Conservation (phyloP, 2,113 vertebrate genomes). For the Tragulus kanchil region DNA sequence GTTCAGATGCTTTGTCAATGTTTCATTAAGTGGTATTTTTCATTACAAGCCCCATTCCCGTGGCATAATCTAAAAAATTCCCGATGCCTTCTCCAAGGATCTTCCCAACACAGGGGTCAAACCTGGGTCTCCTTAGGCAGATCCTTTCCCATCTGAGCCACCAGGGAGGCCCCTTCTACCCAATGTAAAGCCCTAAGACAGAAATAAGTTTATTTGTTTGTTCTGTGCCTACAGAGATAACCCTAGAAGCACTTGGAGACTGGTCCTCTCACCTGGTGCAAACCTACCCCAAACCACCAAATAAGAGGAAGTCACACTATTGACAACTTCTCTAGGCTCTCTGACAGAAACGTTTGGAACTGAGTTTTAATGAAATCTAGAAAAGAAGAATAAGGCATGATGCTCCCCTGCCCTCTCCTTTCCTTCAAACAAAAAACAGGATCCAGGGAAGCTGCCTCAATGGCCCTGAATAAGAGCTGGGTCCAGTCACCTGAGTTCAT, state of each 20-base stretch:
- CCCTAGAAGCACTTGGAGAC: neutral
- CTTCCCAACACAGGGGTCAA: neutral
- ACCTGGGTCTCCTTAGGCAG: neutral
- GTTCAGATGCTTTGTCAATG: constrained; percentile 41
- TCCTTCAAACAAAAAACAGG: neutral
- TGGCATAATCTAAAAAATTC: constrained; percentile 84
- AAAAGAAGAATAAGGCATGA: neutral
- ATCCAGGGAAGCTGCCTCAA: neutral
- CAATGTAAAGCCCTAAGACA: neutral
- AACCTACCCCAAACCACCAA: neutral
- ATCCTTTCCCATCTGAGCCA: neutral
- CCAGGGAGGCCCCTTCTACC: neutral
- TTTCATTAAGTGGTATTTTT: constrained; percentile 84
- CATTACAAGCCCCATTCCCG: constrained; percentile 77
- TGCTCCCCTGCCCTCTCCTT: too few relatives aligned
- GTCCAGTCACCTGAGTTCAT: neutral
- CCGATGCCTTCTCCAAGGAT: constrained; percentile 57
- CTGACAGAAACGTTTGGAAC: neutral
- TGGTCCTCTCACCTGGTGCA: neutral
- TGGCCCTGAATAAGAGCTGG: neutral
- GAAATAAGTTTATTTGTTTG: neutral
- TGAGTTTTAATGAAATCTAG: neutral
- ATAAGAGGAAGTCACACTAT: neutral
- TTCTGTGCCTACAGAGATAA: neutral
- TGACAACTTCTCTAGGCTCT: neutral